Evolutionary conservation across 2,113 vertebrate genomes (phyloP).

Genomic region (Cyanistes caeruleus): DNA sequence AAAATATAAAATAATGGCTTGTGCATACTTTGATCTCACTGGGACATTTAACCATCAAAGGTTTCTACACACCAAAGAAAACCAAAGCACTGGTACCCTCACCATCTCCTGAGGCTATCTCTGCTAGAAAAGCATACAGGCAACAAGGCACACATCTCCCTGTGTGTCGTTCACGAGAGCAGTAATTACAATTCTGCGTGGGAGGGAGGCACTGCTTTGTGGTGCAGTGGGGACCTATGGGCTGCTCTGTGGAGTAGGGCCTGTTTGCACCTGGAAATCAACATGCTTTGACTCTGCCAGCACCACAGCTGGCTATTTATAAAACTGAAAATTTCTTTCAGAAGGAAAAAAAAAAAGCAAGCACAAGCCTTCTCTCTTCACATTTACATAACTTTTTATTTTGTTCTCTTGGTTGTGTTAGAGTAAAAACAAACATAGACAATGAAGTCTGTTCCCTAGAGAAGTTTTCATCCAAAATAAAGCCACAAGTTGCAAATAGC

Average conservation of each 20-base stretch:
- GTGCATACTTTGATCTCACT: not conserved
- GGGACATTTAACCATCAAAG: not conserved
- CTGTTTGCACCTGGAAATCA: not conserved
- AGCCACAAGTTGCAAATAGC: not conserved
- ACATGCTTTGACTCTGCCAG: not conserved
- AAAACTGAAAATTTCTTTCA: not conserved
- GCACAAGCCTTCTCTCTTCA: not conserved
- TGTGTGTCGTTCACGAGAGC: not conserved
- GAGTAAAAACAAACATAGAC: not conserved
- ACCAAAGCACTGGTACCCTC: not conserved
- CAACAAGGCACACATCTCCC: not conserved
- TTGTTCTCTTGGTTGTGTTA: not conserved
- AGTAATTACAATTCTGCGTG: not conserved
- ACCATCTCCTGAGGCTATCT: not conserved
- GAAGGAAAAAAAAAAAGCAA: not conserved
- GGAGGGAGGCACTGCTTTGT: not conserved
- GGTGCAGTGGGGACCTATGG: not conserved
- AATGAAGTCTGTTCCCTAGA: not conserved
- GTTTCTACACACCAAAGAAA: not conserved
- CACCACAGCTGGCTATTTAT: not conserved
- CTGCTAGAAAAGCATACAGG: not conserved
- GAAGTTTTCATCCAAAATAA: not conserved
- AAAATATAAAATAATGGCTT: not conserved
- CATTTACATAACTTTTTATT: not conserved
- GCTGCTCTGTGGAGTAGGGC: not conserved